Evolutionary conservation across 37 sponge, comb jelly and placozoan species (phyloP).

Genomic region (Cliona cf. orientalis): DNA sequence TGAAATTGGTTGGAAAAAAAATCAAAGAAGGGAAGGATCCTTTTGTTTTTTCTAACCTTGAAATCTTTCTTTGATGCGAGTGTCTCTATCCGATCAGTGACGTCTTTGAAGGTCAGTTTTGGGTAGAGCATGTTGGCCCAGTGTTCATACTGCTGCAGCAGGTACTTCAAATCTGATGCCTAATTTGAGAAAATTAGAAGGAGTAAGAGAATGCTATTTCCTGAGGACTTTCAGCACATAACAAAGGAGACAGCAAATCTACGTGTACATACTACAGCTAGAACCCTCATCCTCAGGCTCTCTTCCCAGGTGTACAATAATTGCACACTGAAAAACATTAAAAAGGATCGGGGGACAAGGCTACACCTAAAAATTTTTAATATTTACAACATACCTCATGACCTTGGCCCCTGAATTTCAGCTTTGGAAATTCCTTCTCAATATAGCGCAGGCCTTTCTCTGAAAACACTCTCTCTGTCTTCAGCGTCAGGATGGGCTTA

Average conservation of each 20-base stretch:
- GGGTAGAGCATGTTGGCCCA: conserved; percentile 90
- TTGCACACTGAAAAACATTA: too few relatives aligned
- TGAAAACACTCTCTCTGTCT: conserved; percentile 59
- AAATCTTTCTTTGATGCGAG: conserved; percentile 72
- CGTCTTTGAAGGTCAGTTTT: conserved; percentile 72
- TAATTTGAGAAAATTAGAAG: neutral
- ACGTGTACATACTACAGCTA: too few relatives aligned
- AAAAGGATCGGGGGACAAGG: too few relatives aligned
- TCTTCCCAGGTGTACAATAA: too few relatives aligned
- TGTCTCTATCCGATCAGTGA: conserved; percentile 67
- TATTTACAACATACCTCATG: conserved; percentile 58
- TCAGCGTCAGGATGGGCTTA: conserved; percentile 66
- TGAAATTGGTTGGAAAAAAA: neutral
- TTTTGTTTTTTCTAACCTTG: conserved; percentile 63
- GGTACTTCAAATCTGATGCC: conserved; percentile 69
- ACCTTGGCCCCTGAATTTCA: conserved; percentile 86
- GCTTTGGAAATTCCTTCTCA: conserved; percentile 76
- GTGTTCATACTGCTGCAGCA: conserved; percentile 82
- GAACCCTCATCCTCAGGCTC: too few relatives aligned
- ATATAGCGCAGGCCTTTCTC: conserved; percentile 64
- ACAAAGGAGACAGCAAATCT: too few relatives aligned
- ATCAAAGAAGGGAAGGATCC: neutral
- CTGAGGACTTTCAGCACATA: too few relatives aligned
- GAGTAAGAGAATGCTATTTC: too few relatives aligned
- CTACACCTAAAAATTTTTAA: too few relatives aligned